Evolutionary conservation across 2,797 vertebrate species (phyloP).

Genomic region (Melanogrammus aeglefinus): DNA sequence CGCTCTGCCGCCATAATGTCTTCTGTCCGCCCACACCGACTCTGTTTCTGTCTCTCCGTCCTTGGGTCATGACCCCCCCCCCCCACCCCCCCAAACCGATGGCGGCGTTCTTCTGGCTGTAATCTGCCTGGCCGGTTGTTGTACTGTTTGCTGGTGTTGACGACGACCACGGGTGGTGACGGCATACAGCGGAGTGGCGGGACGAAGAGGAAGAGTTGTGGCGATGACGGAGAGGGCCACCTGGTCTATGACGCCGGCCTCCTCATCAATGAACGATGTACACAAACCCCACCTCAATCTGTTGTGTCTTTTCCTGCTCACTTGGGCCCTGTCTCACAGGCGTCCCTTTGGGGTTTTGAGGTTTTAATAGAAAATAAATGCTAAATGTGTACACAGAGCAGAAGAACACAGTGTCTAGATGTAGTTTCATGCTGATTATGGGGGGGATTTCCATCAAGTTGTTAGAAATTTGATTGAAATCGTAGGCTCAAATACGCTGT

Average conservation of each 20-base stretch:
- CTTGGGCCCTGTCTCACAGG: conserved; percentile 38
- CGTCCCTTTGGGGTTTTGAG: neutral
- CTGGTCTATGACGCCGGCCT: conserved; percentile 89
- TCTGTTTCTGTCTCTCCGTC: neutral
- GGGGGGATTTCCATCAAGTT: neutral
- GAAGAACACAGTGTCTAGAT: neutral
- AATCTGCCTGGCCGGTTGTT: conserved; percentile 67
- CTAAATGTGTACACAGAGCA: neutral
- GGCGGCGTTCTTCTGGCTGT: conserved; percentile 77
- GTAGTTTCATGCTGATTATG: neutral
- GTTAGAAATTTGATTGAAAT: too few species aligned
- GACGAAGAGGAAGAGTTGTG: conserved; percentile 78
- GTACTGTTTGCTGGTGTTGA: conserved; percentile 23
- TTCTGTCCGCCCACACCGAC: conserved; percentile 36
- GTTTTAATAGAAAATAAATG: neutral
- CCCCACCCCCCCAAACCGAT: neutral
- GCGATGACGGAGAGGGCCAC: conserved; percentile 88
- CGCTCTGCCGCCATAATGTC: conserved; percentile 17
- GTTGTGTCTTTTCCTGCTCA: conserved; percentile 58
- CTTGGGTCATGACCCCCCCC: neutral
- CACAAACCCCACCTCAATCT: conserved; percentile 59
- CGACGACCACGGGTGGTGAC: conserved; percentile 31
- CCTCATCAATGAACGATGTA: conserved; percentile 87
- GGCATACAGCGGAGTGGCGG: conserved; percentile 68
- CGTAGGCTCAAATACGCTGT: neutral